Base-by-base conservation (phyloP, 64 coral and sea anemone species). In the Hydrozoanthus tunicans region DNA sequence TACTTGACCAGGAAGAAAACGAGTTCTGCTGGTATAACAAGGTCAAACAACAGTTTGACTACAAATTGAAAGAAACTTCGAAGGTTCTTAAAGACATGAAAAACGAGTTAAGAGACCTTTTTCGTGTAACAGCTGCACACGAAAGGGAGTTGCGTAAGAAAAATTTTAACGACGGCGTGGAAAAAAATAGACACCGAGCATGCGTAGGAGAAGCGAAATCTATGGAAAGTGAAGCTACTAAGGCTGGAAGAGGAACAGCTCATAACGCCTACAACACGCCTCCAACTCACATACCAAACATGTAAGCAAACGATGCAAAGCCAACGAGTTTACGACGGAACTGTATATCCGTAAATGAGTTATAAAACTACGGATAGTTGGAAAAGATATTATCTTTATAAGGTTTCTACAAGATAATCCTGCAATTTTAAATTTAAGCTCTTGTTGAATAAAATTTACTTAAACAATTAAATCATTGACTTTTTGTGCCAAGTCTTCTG, bases 1-100 rank as follows among this genome's bases (percentile, higher is more conserved):
- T 83, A 53, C 63, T 83, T 3, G 81, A 83, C 67, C 81, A 67
- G 4, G 81, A 52, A 68, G 81, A 83, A 68, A 68, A 83, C 14
- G 15, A 25, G 9, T 83, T 83, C 54, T 83, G 81, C 67, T 83
- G 81, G 81, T 63, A 83, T 20, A 83, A 83, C 2, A 55, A 80
- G 61, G 53, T 53, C 4, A 62, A 80, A 59, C 56, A 80, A 55
- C 51, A 15, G 14, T 64, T 58, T 8, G 4, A 63, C 2, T 63
- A 63, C 17, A 82, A 32, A 65, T 8, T 26, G 2, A 65, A 52
- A 9, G 25, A 52, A 51, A 64, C 7, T 53, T 82, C 80, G 3
- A 51, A 52, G 61, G 5, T 26, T 9, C 5, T 80, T 56, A 9
- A 80, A 25, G 78, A 4, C 56, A 80, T 80, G 51, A 6, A 11